phyloP scores from a whole-genome alignment of 1,140 invertebrate species.

The Brachionus paranguensis region DNA sequence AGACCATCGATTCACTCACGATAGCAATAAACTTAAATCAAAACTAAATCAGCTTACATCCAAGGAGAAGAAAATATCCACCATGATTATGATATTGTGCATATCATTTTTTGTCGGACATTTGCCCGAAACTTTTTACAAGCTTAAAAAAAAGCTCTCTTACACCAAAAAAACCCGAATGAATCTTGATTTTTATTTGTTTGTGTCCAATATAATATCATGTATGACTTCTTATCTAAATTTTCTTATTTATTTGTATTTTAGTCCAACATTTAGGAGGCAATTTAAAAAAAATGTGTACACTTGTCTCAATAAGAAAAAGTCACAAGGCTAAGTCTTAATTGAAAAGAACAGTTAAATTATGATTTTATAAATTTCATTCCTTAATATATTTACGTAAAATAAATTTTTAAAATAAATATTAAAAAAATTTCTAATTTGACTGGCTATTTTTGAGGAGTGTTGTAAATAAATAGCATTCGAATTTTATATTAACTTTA shows the following conservation, averaged over 20 bases:
- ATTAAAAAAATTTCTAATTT: neutral
- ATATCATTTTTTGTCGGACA: neutral
- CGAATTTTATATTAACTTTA: no score
- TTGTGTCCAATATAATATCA: neutral
- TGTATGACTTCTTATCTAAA: neutral
- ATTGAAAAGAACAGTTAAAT: no score
- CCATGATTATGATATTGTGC: conserved; percentile 10
- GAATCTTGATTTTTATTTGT: neutral
- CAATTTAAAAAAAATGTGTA: conserved; percentile 7
- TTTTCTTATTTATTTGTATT: conserved; percentile 17
- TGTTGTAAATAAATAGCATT: no score
- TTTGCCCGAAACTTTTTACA: neutral
- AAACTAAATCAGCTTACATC: neutral
- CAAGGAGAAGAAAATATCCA: neutral
- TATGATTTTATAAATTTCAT: no score
- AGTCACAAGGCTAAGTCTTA: no score
- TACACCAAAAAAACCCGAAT: neutral
- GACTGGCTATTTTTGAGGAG: no score
- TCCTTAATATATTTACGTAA: no score
- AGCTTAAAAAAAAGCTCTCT: conserved; percentile 6
- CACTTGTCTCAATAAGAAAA: no score
- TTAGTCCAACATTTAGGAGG: conserved; percentile 2
- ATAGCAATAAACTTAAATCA: neutral
- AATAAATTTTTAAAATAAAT: neutral
- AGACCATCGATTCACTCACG: neutral